Percentiles rank a stretch among this genome's conserved stretches.
phyloP scores from a whole-genome alignment of 2,888 invertebrate species.

The Eupeodes luniger region DNA sequence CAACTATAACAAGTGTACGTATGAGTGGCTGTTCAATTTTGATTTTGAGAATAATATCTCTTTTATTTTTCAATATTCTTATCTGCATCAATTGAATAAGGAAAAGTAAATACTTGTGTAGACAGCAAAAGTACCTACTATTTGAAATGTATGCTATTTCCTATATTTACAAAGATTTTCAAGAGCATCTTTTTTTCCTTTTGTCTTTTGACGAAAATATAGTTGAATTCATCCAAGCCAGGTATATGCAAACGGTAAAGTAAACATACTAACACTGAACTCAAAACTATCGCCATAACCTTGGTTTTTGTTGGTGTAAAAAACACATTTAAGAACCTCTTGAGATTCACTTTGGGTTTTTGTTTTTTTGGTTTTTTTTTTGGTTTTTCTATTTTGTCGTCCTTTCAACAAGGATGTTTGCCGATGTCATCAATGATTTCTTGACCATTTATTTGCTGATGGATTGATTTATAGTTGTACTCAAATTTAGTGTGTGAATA shows the following conservation, averaged over 20 bases:
- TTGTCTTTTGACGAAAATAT: background rate
- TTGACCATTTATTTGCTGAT: conserved; percentile 46
- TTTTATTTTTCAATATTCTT: background rate
- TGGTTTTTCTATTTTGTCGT: background rate
- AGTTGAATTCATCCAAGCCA: conserved; percentile 9
- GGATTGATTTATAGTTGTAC: conserved; percentile 46
- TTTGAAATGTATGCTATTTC: conserved; percentile 1
- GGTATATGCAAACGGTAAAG: conserved; percentile 28
- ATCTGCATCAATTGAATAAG: background rate
- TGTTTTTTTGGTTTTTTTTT: no score
- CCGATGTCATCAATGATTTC: conserved; percentile 35
- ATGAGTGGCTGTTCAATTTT: no score
- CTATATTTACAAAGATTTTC: background rate
- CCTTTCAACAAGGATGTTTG: conserved; percentile 60
- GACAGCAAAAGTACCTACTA: background rate
- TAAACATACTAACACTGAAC: background rate
- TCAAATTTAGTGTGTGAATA: background rate
- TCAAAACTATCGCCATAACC: background rate
- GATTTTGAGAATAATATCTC: background rate
- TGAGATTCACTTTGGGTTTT: conserved; percentile 12
- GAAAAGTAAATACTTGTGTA: background rate
- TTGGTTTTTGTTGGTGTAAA: conserved; percentile 38
- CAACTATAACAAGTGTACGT: no score
- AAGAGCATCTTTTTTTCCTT: background rate
- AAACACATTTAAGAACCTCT: conserved; percentile 52